phyloP scores from a whole-genome alignment of 2,113 vertebrate species.

The Scytalopus superciliaris region DNA sequence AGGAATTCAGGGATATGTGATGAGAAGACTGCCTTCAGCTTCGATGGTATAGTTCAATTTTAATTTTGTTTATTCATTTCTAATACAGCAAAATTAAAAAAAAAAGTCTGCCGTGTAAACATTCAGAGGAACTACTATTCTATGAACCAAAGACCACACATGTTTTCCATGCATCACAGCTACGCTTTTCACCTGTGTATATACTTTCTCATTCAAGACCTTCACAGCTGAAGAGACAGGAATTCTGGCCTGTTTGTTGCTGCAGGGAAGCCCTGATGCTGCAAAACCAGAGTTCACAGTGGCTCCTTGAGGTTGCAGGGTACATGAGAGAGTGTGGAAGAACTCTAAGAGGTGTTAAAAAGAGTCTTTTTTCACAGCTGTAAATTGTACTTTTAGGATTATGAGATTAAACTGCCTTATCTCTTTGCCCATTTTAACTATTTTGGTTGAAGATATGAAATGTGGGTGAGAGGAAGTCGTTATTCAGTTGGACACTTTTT shows the following conservation, averaged over 20 bases:
- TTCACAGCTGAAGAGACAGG: neutral
- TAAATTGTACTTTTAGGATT: neutral
- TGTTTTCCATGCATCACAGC: neutral
- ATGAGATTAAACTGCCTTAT: neutral
- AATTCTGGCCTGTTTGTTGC: neutral
- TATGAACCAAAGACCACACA: neutral
- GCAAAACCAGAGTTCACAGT: neutral
- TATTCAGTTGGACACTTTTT: slow-evolving; percentile 17
- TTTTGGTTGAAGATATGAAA: neutral
- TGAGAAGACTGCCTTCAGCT: neutral
- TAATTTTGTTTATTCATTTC: neutral
- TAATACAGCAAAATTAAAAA: neutral
- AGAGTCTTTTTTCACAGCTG: neutral
- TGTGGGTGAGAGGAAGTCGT: neutral
- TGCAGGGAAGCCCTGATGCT: neutral
- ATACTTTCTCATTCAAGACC: neutral
- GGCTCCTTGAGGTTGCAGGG: neutral
- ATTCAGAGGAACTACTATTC: neutral
- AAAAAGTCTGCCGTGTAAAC: neutral
- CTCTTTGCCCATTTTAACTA: neutral
- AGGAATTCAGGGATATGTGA: neutral
- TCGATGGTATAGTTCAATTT: neutral
- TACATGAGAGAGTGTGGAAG: neutral
- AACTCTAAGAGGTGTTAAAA: neutral
- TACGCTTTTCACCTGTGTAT: neutral